Evolutionary conservation across 1,140 invertebrate species (phyloP), one percentile per base, ranked within the genome.

Genomic region (Trichogramma pretiosum): DNA sequence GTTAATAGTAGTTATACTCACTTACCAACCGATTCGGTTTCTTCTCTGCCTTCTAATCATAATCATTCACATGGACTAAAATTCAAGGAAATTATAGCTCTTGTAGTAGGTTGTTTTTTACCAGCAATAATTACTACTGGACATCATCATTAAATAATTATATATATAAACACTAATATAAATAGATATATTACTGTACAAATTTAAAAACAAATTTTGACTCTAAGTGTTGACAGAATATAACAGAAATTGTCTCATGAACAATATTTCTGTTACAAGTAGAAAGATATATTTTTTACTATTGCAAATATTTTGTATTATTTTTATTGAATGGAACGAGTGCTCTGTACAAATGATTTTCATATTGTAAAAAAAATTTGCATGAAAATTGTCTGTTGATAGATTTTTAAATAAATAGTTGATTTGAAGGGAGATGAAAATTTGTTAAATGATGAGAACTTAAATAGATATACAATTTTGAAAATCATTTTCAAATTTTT

Each of bases 71-170:
- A 69, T 11, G 77, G 79, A 0, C 77, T 94, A 40, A 81, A 78
- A 44, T 78, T 83, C 45, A 77, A 78, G 53, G 93, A 98, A 72
- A 73, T 98, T 21, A 43, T 89, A 1, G 82, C 82, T 26, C 72
- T 99, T 45, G 82, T 97, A 11, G 55, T 85, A 36, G 94, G 94
- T 9, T 84, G 89, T 13, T 65, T 95, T 45, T 70, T 93, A 42
- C 95, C 95, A 0, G 72, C 93, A 1, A 63, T 97, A 24, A 75
- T 99, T 33, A 87, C 93, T 3, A 74, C 93, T 48, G 88, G 91
- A 13, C 94, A 98, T 74, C 87, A 91, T 65, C 93, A 98, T 77
- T 93, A 66, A 73, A 48, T 46, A 37, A 36, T 34, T 52, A 14
- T 24, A 24, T 24, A 19, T 47, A 17, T 21, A 39, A 13, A 32